Evolutionary conservation across 1,140 invertebrate species (phyloP), one percentile per base, ranked within the genome.

Genomic region (Lordiphosa clarofinis): DNA sequence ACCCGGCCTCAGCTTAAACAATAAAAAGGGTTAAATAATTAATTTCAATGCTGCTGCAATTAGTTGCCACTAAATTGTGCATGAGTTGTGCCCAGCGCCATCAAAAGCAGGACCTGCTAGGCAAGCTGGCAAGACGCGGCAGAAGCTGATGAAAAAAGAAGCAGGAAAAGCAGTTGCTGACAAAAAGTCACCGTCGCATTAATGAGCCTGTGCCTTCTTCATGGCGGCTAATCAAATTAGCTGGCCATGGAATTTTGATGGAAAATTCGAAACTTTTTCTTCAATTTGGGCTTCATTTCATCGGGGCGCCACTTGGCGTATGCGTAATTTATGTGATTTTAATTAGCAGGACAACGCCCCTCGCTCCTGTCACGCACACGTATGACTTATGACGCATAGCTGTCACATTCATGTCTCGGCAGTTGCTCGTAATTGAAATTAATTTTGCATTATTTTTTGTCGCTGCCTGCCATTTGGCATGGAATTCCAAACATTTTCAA

Each of bases 1-100:
- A 21, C 40, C 37, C 15, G 9, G 31, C 35, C 46, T 11, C 49
- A 56, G 71, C 72, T 82, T 82, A 84, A 82, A 82, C 78, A 82
- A 82, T 82, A 82, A 82, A 82, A 82, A 82, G 78, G 78, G 78
- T 82, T 82, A 84, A 82, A 82, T 78, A 82, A 82, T 82, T 82
- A 82, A 82, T 82, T 82, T 82, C 78, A 82, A 84, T 78, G 78
- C 78, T 78, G 73, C 70, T 82, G 78, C 78, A 82, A 82, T 82
- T 82, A 82, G 78, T 82, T 82, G 81, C 79, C 78, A 82, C 78
- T 82, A 82, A 84, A 82, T 82, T 72, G 78, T 82, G 70, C 69
- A 82, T 82, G 78, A 78, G 64, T 42, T 73, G 56, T 76, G 66
- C 82, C 57, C 57, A 65, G 15, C 36, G 42, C 49, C 36, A 61